Evolutionary conservation across 2,797 vertebrate genomes (phyloP).

Genomic region (Scolopax rusticola): DNA sequence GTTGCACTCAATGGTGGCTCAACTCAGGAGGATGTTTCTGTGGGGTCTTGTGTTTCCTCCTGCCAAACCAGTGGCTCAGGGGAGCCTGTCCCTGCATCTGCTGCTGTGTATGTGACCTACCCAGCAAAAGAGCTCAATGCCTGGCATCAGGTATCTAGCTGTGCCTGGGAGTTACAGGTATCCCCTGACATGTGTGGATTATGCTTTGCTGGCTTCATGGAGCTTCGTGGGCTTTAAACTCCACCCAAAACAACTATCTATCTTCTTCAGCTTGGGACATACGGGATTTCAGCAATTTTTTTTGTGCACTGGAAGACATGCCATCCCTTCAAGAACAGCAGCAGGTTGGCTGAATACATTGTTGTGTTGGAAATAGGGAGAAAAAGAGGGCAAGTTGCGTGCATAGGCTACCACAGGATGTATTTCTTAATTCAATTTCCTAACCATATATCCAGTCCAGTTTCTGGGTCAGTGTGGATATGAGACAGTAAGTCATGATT

Average conservation of each 20-base stretch:
- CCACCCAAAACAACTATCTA: neutral
- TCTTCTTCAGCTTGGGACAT: neutral
- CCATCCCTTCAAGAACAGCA: neutral
- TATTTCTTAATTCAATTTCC: neutral
- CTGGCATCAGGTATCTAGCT: neutral
- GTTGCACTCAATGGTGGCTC: neutral
- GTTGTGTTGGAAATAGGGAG: neutral
- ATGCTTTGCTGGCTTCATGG: neutral
- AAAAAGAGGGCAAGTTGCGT: neutral
- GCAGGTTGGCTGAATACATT: neutral
- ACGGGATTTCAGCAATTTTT: neutral
- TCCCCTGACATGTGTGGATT: neutral
- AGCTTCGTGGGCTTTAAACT: neutral
- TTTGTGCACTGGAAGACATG: neutral
- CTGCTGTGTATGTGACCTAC: neutral
- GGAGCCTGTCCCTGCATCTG: neutral
- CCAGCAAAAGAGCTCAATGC: rapidly evolving
- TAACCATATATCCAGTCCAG: neutral
- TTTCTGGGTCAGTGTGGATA: neutral
- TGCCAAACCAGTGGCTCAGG: neutral
- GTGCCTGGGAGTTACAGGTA: neutral
- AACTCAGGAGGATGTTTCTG: rapidly evolving
- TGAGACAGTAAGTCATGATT: neutral
- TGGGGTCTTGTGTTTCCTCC: neutral
- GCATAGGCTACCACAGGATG: neutral